Conservation (phyloP, 1,140 invertebrate genomes). For the Macrobrachium rosenbergii region DNA sequence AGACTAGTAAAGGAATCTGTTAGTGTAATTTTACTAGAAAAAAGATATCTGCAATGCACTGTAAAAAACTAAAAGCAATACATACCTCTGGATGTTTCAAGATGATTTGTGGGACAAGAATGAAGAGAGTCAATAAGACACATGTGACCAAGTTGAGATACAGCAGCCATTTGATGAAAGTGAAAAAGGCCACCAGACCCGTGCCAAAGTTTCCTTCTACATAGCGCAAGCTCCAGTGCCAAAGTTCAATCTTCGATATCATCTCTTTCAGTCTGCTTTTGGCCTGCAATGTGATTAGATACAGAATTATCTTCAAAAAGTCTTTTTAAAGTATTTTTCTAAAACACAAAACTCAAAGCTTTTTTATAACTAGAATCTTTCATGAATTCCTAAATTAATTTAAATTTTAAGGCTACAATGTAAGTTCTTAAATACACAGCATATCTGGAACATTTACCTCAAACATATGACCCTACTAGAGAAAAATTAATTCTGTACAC, state of each 20-base stretch:
- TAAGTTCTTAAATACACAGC: too few species aligned
- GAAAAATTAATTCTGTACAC: too few species aligned
- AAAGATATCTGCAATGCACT: not conserved
- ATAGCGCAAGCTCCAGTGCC: conserved; percentile 79
- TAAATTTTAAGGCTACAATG: too few species aligned
- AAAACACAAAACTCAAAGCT: not conserved
- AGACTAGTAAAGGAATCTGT: too few species aligned
- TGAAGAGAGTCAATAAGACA: conserved; percentile 76
- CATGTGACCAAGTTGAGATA: conserved; percentile 81
- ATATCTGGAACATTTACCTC: too few species aligned
- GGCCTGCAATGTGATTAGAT: conserved; percentile 75
- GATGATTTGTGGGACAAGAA: conserved; percentile 78
- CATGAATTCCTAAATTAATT: not conserved
- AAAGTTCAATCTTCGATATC: conserved; percentile 79
- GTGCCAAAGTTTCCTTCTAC: conserved; percentile 87
- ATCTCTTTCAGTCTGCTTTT: conserved; percentile 76
- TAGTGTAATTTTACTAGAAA: too few species aligned
- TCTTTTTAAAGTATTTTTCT: too few species aligned
- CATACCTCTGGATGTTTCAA: conserved; percentile 67
- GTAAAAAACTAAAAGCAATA: not conserved
- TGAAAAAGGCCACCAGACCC: conserved; percentile 84
- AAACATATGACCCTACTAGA: too few species aligned
- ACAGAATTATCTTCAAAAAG: conserved; percentile 40
- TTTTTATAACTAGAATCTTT: not conserved
- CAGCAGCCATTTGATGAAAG: conserved; percentile 85